Evolutionary conservation across 2,113 vertebrate species (phyloP), one percentile per base, ranked within the genome.

Genomic region (Mormyrus iriodes): DNA sequence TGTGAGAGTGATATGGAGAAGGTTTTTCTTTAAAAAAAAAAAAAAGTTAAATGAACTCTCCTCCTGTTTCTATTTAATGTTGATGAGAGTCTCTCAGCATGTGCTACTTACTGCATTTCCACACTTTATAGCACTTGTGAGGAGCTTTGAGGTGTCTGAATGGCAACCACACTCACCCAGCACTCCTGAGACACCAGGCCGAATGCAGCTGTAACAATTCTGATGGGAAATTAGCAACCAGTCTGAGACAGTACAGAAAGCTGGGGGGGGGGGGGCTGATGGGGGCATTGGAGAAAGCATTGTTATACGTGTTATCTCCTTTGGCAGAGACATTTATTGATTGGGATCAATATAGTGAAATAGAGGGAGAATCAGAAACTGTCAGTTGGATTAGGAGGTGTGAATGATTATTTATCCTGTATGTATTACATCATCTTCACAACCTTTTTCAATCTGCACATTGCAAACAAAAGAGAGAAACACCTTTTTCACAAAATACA

Each of bases 1-100:
- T 88, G 79, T 93, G 58, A 19, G 91, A 93, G 88, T 92, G 91
- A 90, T 53, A 84, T 27, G 9, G 58, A 76, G 69, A 79, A 69
- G 76, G 73, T 3, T 88, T 88, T 85, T 17, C 53, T 53, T 51
- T 2, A 86, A 52, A 53, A 86, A 83, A 82, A 51, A 79, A 79
- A 46, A 88, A 58, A 42, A 39, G 84, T 46, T 46, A 87, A 87
- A 53, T 53, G 35, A 90, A 88, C 65, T 88, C 87, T 73, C 44
- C 87, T 87, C 35, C 86, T 85, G 76, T 83, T 88, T 90, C 42
- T 83, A 85, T 90, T 85, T 84, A 48, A 90, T 87, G 49, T 58
- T 58, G 65, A 83, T 53, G 61, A 87, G 79, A 88, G 89, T 55
- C 31, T 83, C 51, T 61, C 53, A 87, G 39, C 61, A 55, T n/a